Evolutionary conservation across 2,797 vertebrate genomes (phyloP).

Genomic region (Rhodeus uyekii): DNA sequence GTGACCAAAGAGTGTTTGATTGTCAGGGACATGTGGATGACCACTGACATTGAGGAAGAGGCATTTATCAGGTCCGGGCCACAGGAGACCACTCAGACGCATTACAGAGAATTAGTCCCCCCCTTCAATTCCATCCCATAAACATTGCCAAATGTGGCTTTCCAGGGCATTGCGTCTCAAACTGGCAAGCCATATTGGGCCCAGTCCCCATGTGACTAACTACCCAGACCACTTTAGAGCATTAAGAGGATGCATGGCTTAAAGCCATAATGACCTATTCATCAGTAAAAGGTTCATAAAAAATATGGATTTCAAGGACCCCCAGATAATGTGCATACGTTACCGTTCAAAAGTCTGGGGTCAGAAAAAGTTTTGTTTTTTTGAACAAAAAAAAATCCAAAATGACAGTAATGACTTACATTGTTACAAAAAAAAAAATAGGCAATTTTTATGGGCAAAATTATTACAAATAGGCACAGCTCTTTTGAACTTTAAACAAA

Average conservation of each 20-base stretch:
- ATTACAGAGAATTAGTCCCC: slow-evolving; percentile 40
- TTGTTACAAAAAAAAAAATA: background rate
- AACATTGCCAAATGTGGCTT: slow-evolving; percentile 27
- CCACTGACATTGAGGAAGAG: slow-evolving; percentile 22
- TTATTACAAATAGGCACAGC: background rate
- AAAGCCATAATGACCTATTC: slow-evolving; percentile 53
- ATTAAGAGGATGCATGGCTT: slow-evolving; percentile 43
- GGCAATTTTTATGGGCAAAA: too few relatives aligned
- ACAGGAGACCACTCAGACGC: slow-evolving; percentile 36
- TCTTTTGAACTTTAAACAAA: background rate
- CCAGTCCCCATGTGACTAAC: slow-evolving; percentile 34
- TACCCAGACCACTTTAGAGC: slow-evolving; percentile 43
- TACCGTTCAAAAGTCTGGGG: background rate
- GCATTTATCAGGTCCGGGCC: background rate
- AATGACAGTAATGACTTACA: background rate
- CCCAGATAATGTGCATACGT: background rate
- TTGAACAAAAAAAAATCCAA: too few relatives aligned
- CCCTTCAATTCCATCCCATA: slow-evolving; percentile 39
- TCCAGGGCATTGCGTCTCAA: slow-evolving; percentile 17
- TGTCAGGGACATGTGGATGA: slow-evolving; percentile 18
- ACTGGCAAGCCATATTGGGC: slow-evolving; percentile 31
- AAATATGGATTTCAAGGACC: slow-evolving; percentile 16
- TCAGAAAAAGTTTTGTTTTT: background rate
- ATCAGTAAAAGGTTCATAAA: slow-evolving; percentile 38
- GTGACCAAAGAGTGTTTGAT: slow-evolving; percentile 12